These are phyloP conservation scores for Choloepus hoffmanni DNA, from an alignment of 2,113 vertebrate genomes.

Conservation along the genomic window DNA sequence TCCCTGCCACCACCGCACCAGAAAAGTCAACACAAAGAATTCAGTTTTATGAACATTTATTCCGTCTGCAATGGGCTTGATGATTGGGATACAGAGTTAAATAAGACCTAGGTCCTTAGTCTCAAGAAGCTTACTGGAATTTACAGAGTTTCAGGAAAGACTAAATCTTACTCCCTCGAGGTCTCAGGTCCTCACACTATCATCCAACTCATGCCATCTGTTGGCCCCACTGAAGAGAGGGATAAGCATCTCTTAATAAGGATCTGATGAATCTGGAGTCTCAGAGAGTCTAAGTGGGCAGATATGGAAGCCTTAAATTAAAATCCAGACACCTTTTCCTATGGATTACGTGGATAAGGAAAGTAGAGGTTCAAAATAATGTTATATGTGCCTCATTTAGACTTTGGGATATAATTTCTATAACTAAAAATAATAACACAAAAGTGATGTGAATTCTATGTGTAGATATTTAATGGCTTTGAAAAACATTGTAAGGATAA, in stretches of 20 bases:
- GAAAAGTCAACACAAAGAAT: not conserved
- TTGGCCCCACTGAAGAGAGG: not conserved
- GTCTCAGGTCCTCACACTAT: not conserved
- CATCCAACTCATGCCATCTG: not conserved
- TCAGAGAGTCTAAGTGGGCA: not conserved
- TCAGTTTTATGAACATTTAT: constrained; percentile 43
- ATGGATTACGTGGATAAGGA: not conserved
- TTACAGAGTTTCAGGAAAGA: not conserved
- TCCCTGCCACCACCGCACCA: not conserved
- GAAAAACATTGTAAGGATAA: constrained; percentile 5
- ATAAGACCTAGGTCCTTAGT: not conserved
- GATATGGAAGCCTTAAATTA: not conserved
- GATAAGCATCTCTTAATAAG: not conserved
- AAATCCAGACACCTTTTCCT: not conserved
- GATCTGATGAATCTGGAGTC: not conserved
- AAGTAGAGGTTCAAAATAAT: constrained; percentile 18
- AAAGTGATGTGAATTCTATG: not conserved
- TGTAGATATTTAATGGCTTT: not conserved
- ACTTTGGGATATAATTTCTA: not conserved
- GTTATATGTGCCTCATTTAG: not conserved
- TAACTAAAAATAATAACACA: not conserved
- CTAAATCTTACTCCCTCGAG: not conserved
- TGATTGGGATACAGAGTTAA: not conserved
- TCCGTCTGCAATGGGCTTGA: not conserved
- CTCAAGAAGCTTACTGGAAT: not conserved